These are phyloP conservation scores for Halesus radiatus DNA, from an alignment of 1,140 invertebrate species.

Conservation along the genomic window DNA sequence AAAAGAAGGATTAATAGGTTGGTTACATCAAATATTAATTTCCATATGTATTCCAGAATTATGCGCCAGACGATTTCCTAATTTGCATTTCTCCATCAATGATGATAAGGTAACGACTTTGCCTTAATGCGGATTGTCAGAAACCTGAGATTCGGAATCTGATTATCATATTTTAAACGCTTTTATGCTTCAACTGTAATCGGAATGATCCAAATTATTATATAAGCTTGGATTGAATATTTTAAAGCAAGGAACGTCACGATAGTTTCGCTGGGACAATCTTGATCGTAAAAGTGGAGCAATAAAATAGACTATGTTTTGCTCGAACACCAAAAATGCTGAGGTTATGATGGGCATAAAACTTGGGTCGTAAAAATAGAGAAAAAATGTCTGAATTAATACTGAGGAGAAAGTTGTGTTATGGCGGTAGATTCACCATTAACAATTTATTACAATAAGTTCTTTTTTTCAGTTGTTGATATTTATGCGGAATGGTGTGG, in stretches of 20 bases:
- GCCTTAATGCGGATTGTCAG: neutral
- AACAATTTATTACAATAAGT: neutral
- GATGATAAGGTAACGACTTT: constrained; percentile 1
- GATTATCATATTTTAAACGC: constrained; percentile 20
- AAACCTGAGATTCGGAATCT: neutral
- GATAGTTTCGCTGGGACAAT: neutral
- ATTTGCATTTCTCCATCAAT: constrained; percentile 42
- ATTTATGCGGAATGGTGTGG: constrained; percentile 95
- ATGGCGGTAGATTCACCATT: no score
- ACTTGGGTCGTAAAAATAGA: neutral
- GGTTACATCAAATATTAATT: constrained; percentile 56
- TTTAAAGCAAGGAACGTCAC: neutral
- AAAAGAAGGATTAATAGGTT: constrained; percentile 85
- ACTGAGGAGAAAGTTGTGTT: no score
- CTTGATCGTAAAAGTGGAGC: no score
- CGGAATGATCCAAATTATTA: constrained; percentile 15
- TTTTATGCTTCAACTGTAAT: constrained; percentile 14
- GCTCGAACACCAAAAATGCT: no score
- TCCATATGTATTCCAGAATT: constrained; percentile 22
- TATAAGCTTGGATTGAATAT: no score
- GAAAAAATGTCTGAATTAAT: no score
- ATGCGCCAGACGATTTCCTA: neutral
- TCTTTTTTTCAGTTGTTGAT: constrained; percentile 80
- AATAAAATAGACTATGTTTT: no score
- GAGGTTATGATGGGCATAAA: neutral